These are phyloP conservation scores for Lepidurus apus DNA, from an alignment of 1,140 invertebrate species.

Conservation along the genomic window DNA sequence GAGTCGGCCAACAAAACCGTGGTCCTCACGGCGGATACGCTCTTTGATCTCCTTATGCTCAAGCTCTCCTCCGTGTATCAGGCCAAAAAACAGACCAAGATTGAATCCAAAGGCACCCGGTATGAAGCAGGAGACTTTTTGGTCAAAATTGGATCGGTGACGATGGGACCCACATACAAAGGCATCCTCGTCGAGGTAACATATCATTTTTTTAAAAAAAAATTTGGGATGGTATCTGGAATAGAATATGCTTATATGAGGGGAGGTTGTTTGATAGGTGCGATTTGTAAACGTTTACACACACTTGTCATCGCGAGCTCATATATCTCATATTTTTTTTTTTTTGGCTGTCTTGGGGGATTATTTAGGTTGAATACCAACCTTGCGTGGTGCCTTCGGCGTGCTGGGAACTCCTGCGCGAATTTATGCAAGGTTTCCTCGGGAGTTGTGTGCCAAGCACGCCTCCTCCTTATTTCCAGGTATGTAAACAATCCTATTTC, in stretches of 20 bases:
- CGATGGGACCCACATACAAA: slow-evolving; percentile 88
- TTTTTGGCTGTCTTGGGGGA: slow-evolving; percentile 21
- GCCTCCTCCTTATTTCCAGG: slow-evolving; percentile 57
- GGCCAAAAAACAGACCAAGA: slow-evolving; percentile 75
- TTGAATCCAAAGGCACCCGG: slow-evolving; percentile 85
- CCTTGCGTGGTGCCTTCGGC: slow-evolving; percentile 78
- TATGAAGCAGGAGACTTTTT: slow-evolving; percentile 92
- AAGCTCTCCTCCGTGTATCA: slow-evolving; percentile 81
- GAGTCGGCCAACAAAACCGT: slow-evolving; percentile 67
- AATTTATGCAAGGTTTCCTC: slow-evolving; percentile 86
- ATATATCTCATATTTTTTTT: slow-evolving; percentile 16
- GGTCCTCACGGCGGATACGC: slow-evolving; percentile 77
- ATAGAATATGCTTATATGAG: slow-evolving; percentile 9
- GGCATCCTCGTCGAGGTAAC: slow-evolving; percentile 84
- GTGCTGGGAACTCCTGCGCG: slow-evolving; percentile 86
- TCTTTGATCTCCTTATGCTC: slow-evolving; percentile 85
- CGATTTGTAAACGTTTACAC: background rate
- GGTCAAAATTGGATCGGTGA: slow-evolving; percentile 87
- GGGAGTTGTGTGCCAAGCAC: slow-evolving; percentile 64
- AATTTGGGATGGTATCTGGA: background rate
- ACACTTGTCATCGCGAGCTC: slow-evolving; percentile 1
- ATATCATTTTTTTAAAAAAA: background rate
- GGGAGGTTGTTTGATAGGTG: background rate
- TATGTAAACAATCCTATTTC: slow-evolving; percentile 36
- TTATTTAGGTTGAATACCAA: slow-evolving; percentile 76